phyloP scores from a whole-genome alignment of 2,888 invertebrate genomes.

The Ethmia dodecea region DNA sequence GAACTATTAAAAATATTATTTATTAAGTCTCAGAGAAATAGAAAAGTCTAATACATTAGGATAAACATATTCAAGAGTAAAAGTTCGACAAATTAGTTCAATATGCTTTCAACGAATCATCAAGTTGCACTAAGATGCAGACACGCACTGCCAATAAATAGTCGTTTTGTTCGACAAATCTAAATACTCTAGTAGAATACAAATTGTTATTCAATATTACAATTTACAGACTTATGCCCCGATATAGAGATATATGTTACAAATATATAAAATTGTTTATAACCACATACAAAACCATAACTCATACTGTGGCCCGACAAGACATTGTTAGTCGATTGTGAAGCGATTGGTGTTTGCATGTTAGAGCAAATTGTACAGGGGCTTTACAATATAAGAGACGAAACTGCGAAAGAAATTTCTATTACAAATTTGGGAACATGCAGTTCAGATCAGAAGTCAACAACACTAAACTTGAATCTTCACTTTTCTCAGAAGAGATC shows the following conservation, averaged over 20 bases:
- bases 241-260: constrained; percentile 67
- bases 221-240: constrained; percentile 60
- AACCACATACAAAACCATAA: constrained; percentile 74
- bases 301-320: constrained; percentile 66
- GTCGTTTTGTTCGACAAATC: constrained; percentile 46
- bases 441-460: no score
- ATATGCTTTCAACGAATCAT: constrained; percentile 62
- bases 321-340: constrained; percentile 75
- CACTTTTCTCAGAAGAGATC: no score
- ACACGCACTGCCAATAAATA: constrained; percentile 73
- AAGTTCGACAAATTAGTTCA: constrained; percentile 52
- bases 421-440: constrained; percentile 40
- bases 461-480: not conserved
- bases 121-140: constrained; percentile 79
- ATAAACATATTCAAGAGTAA: no score
- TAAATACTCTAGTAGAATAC: constrained; percentile 51
- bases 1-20: no score
- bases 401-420: constrained; percentile 18
- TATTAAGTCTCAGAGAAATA: no score
- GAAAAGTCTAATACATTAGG: no score
- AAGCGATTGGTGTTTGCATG: constrained; percentile 79
- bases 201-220: constrained; percentile 40
- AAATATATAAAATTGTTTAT: constrained; percentile 61
- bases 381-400: constrained; percentile 23
- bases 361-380: constrained; percentile 77